A percentile compares a stretch with the other conserved stretches of the same genome.
These are phyloP conservation scores for Stercorarius parasiticus DNA, from an alignment of 2,113 vertebrate species.

Conservation along the genomic window DNA sequence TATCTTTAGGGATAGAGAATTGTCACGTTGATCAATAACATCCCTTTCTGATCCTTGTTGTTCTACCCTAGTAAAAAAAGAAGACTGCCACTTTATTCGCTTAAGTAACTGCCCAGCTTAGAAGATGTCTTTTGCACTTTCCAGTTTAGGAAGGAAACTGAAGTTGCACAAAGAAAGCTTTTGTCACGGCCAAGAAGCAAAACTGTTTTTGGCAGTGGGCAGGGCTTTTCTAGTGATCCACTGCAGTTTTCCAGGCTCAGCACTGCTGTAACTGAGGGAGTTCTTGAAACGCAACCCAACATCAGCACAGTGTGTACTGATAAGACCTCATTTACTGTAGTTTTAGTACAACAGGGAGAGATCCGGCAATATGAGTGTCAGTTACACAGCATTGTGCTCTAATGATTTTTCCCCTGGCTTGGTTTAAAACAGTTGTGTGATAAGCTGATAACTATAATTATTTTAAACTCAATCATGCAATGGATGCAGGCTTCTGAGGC, in stretches of 20 bases:
- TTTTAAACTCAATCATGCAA: neutral
- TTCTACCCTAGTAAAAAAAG: neutral
- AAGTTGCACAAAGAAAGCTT: neutral
- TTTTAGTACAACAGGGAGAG: neutral
- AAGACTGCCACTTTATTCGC: neutral
- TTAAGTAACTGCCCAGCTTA: neutral
- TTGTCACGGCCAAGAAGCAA: neutral
- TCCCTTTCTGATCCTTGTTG: neutral
- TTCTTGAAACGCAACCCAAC: neutral
- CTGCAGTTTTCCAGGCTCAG: neutral
- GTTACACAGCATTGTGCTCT: neutral
- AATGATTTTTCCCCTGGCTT: neutral
- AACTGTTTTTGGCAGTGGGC: neutral
- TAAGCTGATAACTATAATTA: neutral
- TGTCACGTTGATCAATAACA: fast-evolving
- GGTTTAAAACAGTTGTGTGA: neutral
- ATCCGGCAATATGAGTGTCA: neutral
- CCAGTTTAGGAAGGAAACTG: neutral
- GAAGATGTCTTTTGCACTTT: neutral
- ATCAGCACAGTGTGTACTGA: neutral
- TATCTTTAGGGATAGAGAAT: neutral
- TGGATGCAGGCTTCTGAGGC: neutral
- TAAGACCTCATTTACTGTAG: neutral
- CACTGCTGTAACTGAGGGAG: neutral
- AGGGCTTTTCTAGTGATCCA: neutral